phyloP scores from a whole-genome alignment of 2,888 invertebrate species.

The Thymelicus sylvestris region DNA sequence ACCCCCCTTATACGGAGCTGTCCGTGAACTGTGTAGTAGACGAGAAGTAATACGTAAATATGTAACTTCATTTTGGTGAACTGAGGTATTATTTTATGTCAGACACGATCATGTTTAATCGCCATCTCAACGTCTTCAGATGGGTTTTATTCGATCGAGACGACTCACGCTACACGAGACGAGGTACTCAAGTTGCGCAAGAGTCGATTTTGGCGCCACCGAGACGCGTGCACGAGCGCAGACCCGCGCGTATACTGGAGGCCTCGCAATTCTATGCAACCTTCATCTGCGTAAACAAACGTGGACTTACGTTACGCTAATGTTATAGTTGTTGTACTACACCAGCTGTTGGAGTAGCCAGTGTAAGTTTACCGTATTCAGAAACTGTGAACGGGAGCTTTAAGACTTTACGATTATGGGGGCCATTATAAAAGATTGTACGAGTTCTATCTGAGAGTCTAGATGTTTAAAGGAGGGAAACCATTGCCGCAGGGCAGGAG shows the following conservation, averaged over 20 bases:
- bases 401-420: conserved; percentile 17
- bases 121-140: conserved; percentile 65
- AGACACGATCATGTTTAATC: conserved; percentile 52
- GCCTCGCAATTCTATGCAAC: conserved; percentile 83
- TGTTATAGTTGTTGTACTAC: conserved; percentile 41
- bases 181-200: conserved; percentile 71
- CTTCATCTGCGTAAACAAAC: conserved; percentile 82
- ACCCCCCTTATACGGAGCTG: conserved; percentile 68
- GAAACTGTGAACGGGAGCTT: conserved; percentile 20
- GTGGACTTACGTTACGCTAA: conserved; percentile 64
- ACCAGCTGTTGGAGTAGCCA: conserved; percentile 19
- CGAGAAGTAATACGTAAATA: conserved; percentile 70
- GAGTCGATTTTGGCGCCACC: conserved; percentile 73
- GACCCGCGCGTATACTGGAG: conserved; percentile 80
- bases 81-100: conserved; percentile 51
- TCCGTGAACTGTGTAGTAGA: conserved; percentile 66
- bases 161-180: conserved; percentile 57
- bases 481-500: conserved; percentile 44
- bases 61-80: conserved; percentile 73
- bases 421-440: conserved; percentile 27
- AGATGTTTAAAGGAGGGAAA: conserved; percentile 17
- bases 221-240: conserved; percentile 83
- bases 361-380: conserved; percentile 22
- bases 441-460: conserved; percentile 19
- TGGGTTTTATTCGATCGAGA: conserved; percentile 62